Evolutionary conservation across 1,140 invertebrate species (phyloP).

Genomic region (Ostrea denselamellosa): DNA sequence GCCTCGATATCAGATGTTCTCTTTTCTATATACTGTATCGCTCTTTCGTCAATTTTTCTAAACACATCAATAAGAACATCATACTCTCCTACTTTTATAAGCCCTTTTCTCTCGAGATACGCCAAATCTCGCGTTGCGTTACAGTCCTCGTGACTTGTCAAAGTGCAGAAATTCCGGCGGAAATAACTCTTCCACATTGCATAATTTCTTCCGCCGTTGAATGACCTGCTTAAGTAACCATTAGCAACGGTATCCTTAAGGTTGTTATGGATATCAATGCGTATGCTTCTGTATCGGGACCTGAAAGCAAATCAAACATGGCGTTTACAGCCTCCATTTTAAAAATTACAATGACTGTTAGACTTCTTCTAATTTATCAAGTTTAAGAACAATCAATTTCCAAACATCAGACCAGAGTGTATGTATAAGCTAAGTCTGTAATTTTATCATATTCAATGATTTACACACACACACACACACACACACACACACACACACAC

Average conservation of each 20-base stretch:
- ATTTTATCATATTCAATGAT: too few species aligned
- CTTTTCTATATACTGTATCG: constrained; percentile 13
- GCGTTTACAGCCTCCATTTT: too few species aligned
- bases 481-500: too few species aligned
- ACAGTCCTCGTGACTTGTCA: constrained; percentile 14
- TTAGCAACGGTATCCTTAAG: neutral
- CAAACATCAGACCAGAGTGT: too few species aligned
- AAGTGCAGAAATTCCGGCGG: constrained; percentile 15
- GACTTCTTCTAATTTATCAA: too few species aligned
- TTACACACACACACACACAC: too few species aligned
- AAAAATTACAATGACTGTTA: too few species aligned
- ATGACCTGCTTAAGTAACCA: constrained; percentile 16
- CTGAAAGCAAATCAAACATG: neutral
- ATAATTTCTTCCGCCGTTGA: constrained; percentile 11
- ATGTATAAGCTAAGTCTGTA: too few species aligned
- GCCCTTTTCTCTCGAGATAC: constrained; percentile 6
- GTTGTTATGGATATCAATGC: constrained; percentile 9
- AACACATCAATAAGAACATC: constrained; percentile 1
- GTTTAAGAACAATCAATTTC: too few species aligned
- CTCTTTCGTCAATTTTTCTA: constrained; percentile 11
- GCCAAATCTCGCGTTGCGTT: constrained; percentile 30
- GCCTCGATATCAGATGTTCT: constrained; percentile 1
- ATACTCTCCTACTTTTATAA: neutral
- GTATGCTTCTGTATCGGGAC: constrained; percentile 26
- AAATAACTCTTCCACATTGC: constrained; percentile 3